Conservation (phyloP, 2,113 vertebrate species). For the Periophthalmus modestus region DNA sequence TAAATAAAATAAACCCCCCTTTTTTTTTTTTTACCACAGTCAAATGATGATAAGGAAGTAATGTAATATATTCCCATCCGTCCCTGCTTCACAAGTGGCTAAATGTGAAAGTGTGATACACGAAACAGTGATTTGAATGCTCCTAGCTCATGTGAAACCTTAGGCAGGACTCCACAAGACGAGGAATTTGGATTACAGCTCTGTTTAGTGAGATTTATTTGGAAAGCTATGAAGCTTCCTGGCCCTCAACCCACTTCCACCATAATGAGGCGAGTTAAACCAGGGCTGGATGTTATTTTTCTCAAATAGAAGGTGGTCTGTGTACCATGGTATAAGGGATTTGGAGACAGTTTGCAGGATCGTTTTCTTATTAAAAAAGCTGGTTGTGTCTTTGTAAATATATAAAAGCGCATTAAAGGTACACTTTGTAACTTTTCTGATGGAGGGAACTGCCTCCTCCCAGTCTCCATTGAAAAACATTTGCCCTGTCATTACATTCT, state of each 20-base stretch:
- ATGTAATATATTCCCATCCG: neutral
- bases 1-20: no score
- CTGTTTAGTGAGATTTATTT: slow-evolving; percentile 79
- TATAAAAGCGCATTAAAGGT: slow-evolving; percentile 20
- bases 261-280: slow-evolving; percentile 73
- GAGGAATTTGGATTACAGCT: slow-evolving; percentile 67
- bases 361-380: slow-evolving; percentile 39
- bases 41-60: neutral
- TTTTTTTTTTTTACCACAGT: neutral
- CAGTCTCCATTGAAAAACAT: no score
- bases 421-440: no score
- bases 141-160: slow-evolving; percentile 37
- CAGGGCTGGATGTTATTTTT: slow-evolving; percentile 71
- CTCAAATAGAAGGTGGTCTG: slow-evolving; percentile 72
- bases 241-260: slow-evolving; percentile 78
- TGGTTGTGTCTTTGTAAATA: slow-evolving; percentile 9
- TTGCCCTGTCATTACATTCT: no score
- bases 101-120: slow-evolving; percentile 24
- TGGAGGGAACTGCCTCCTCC: no score
- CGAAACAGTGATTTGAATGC: slow-evolving; percentile 17
- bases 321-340: slow-evolving; percentile 38
- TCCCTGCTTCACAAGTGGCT: neutral
- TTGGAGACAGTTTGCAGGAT: slow-evolving; percentile 29
- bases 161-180: slow-evolving; percentile 58
- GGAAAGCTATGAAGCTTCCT: slow-evolving; percentile 78